Conservation (phyloP, 2,113 vertebrate species). For the Halichoerus grypus region DNA sequence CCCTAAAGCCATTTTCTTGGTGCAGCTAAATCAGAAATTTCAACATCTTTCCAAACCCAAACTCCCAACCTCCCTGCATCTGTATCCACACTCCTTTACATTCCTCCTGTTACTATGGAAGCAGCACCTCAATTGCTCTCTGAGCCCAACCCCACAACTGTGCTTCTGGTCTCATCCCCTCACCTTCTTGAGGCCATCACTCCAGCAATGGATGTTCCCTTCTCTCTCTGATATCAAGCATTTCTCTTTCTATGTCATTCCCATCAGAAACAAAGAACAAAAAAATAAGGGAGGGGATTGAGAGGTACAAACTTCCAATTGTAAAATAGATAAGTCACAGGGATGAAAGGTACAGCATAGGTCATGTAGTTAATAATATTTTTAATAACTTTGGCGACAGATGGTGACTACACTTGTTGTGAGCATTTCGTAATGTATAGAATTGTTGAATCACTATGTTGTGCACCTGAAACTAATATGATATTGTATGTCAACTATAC, state of each 20-base stretch:
- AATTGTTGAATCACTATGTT: not conserved
- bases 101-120: not conserved
- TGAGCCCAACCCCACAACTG: not conserved
- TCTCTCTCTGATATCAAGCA: not conserved
- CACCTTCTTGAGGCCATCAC: not conserved
- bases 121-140: not conserved
- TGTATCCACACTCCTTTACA: not conserved
- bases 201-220: not conserved
- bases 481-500: not conserved
- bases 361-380: not conserved
- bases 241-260: not conserved
- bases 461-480: not conserved
- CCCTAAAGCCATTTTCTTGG: not conserved
- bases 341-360: not conserved
- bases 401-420: not conserved
- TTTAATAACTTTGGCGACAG: not conserved
- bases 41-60: not conserved
- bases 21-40: conserved; percentile 7
- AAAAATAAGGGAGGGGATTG: not conserved
- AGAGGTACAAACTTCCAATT: not conserved
- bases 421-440: not conserved
- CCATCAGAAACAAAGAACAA: not conserved
- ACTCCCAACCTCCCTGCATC: not conserved
- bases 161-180: not conserved
- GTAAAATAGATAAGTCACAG: not conserved